Conservation (phyloP, 2,113 vertebrate species). For the Pontoporia blainvillei region DNA sequence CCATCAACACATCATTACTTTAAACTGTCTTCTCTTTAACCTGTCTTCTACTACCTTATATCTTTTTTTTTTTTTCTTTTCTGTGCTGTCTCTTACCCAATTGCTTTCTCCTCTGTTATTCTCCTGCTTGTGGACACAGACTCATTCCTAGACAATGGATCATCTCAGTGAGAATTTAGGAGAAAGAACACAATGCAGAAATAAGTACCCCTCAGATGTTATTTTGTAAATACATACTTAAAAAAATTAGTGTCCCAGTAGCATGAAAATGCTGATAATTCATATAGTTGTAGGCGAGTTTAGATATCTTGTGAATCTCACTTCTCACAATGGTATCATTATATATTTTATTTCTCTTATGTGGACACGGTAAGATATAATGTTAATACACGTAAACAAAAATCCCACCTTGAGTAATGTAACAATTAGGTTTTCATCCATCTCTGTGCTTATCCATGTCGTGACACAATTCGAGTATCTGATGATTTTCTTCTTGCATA, state of each 20-base stretch:
- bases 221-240: background rate
- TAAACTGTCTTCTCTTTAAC: background rate
- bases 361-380: background rate
- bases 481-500: background rate
- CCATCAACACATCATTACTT: background rate
- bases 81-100: background rate
- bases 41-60: background rate
- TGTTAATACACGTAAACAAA: background rate
- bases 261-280: background rate
- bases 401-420: background rate
- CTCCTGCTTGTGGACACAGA: background rate
- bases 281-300: background rate
- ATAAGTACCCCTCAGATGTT: background rate
- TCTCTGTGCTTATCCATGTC: background rate
- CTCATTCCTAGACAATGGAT: background rate
- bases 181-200: slow-evolving; percentile 28
- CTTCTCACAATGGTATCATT: background rate
- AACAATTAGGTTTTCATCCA: background rate
- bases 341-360: background rate
- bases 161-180: slow-evolving; percentile 6
- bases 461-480: background rate
- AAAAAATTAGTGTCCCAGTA: background rate
- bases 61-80: background rate
- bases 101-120: background rate
- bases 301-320: background rate